Evolutionary conservation across 2,113 vertebrate genomes (phyloP).

Genomic region (Dipodomys spectabilis): DNA sequence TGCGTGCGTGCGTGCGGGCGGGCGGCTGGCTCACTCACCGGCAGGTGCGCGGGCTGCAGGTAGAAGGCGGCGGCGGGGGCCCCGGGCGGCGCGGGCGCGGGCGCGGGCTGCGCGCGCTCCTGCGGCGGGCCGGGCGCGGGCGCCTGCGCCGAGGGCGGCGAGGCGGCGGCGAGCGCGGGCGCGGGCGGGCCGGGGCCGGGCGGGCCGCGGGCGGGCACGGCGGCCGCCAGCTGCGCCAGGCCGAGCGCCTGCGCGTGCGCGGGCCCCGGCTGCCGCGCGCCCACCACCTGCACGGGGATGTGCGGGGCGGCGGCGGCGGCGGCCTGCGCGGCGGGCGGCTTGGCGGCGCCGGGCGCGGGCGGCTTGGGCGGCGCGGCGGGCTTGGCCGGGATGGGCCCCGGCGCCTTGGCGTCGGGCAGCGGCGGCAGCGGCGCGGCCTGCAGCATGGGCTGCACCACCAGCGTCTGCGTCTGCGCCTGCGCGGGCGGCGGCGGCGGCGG

Average conservation of each 20-base stretch:
- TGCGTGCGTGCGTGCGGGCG: neutral
- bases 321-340: constrained; percentile 85
- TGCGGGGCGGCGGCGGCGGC: constrained; percentile 88
- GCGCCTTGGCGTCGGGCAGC: constrained; percentile 86
- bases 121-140: constrained; percentile 6
- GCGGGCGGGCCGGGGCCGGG: constrained; percentile 85
- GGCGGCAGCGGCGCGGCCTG: constrained; percentile 89
- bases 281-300: constrained; percentile 96
- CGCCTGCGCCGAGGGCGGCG: constrained; percentile 82
- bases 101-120: too few species aligned
- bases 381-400: constrained; percentile 94
- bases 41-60: constrained; percentile 88
- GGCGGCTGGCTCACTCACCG: constrained; percentile 83
- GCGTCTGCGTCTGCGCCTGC: constrained; percentile 90
- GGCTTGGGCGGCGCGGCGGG: constrained; percentile 87
- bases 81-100: too few species aligned
- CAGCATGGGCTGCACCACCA: constrained; percentile 96
- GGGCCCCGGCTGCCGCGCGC: constrained; percentile 92
- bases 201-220: constrained; percentile 84
- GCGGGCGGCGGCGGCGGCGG: constrained; percentile 85
- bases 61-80: constrained; percentile 83
- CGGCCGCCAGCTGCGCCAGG: constrained; percentile 89
- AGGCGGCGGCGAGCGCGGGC: constrained; percentile 84
- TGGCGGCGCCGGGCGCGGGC: constrained; percentile 85
- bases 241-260: constrained; percentile 93